These are phyloP conservation scores for Semotilus atromaculatus DNA, from an alignment of 2,797 vertebrate genomes.

Conservation along the genomic window DNA sequence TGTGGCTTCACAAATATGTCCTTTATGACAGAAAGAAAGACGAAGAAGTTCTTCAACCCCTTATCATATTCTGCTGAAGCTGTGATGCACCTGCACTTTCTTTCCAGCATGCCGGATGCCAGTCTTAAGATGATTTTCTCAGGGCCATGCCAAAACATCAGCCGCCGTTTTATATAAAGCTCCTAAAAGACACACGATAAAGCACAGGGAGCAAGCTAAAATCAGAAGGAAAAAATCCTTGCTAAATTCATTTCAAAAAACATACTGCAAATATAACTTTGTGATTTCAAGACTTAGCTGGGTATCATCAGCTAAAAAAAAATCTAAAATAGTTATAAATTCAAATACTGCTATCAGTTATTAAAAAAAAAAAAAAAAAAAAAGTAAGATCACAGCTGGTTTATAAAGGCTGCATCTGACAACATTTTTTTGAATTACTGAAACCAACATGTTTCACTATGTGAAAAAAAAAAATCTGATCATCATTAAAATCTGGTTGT, in stretches of 20 bases:
- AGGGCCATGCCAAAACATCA: constrained; percentile 48
- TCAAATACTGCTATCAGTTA: neutral
- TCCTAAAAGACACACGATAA: constrained; percentile 49
- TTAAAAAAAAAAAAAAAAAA: neutral
- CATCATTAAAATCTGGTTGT: neutral
- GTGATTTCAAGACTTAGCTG: neutral
- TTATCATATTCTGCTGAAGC: constrained; percentile 26
- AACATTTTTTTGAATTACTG: neutral
- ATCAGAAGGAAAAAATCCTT: constrained; percentile 11
- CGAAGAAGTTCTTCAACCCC: constrained; percentile 18
- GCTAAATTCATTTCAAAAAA: constrained; percentile 25
- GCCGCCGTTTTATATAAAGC: constrained; percentile 45
- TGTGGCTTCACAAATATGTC: neutral
- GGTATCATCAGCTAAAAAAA: neutral
- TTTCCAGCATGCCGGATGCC: constrained; percentile 17
- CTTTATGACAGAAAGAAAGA: neutral
- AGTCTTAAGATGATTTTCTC: constrained; percentile 30
- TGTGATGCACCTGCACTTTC: constrained; percentile 27
- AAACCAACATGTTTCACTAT: neutral
- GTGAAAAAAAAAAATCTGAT: neutral
- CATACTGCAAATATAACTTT: constrained; percentile 18
- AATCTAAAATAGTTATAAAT: neutral
- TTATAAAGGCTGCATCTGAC: neutral
- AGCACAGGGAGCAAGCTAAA: constrained; percentile 52
- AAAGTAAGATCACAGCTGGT: neutral